A percentile compares a stretch with the other conserved stretches of the same genome.
phyloP scores from a whole-genome alignment of 2,888 invertebrate genomes.

The Seladonia tumulorum region DNA sequence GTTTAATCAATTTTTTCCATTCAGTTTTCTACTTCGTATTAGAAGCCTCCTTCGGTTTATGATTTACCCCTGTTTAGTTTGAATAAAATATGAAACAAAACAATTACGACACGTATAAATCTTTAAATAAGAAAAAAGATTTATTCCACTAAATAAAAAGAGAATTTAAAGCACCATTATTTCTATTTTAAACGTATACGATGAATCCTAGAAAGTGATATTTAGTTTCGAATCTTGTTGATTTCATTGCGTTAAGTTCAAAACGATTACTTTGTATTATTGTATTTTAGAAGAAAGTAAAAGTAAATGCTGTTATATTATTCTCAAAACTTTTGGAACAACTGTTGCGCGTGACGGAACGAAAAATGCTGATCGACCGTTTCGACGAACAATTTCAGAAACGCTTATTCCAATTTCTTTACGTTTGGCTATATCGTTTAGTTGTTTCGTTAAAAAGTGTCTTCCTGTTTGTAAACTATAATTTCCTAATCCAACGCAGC shows the following conservation, averaged over 20 bases:
- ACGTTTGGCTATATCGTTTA: background rate
- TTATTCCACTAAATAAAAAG: too few species aligned
- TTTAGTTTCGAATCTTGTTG: background rate
- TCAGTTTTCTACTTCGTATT: background rate
- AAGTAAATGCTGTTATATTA: background rate
- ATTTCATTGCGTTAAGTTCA: background rate
- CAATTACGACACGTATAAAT: background rate
- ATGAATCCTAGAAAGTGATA: too few species aligned
- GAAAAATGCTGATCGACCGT: background rate
- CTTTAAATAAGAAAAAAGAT: background rate
- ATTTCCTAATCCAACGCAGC: slow-evolving; percentile 81
- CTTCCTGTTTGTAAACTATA: slow-evolving; percentile 20
- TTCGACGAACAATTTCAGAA: background rate
- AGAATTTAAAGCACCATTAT: too few species aligned
- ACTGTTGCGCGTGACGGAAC: background rate
- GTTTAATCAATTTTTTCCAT: background rate
- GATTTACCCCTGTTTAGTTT: background rate
- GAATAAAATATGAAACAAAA: background rate
- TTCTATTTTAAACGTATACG: too few species aligned
- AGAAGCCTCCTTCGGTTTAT: background rate
- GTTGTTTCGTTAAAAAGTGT: background rate
- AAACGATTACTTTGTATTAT: background rate
- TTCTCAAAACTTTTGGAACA: slow-evolving; percentile 4
- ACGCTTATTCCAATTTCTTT: background rate
- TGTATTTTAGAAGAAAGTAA: background rate